Evolutionary conservation across 1,140 invertebrate species (phyloP).

Genomic region (Megalonaias nervosa): DNA sequence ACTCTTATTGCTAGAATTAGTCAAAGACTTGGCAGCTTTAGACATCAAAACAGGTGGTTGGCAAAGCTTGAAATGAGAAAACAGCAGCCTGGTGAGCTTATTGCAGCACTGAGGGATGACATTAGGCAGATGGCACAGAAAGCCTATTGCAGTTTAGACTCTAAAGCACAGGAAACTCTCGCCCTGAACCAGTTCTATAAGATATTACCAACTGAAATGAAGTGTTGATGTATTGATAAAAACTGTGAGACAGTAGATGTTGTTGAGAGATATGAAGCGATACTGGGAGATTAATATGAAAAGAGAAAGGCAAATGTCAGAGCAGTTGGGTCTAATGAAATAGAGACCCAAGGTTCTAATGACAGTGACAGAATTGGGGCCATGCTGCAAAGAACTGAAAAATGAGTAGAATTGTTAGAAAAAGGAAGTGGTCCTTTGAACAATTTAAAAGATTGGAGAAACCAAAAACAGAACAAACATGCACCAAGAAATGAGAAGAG

Average conservation of each 20-base stretch:
- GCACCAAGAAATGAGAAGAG: not conserved
- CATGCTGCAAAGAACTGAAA: not conserved
- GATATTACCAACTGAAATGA: not conserved
- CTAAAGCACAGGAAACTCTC: not conserved
- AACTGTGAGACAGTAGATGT: constrained; percentile 1
- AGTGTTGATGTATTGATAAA: constrained; percentile 10
- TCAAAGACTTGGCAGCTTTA: constrained; percentile 1
- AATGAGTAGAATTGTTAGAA: constrained; percentile 5
- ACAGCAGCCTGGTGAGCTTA: not conserved
- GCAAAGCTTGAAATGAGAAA: constrained; percentile 6
- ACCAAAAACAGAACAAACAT: no score
- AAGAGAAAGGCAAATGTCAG: no score
- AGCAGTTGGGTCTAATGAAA: no score
- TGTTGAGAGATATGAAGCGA: not conserved
- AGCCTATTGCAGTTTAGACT: constrained; percentile 3
- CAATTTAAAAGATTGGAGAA: no score
- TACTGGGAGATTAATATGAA: not conserved
- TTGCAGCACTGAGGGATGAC: not conserved
- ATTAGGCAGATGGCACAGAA: constrained; percentile 1
- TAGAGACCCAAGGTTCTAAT: not conserved
- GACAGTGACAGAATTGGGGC: not conserved
- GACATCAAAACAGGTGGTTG: constrained; percentile 3
- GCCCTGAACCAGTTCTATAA: constrained; percentile 16
- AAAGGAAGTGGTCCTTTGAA: not conserved
- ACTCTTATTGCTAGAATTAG: not conserved